Conservation (phyloP, 2,113 vertebrate species). For the Formicarius rufipectus region DNA sequence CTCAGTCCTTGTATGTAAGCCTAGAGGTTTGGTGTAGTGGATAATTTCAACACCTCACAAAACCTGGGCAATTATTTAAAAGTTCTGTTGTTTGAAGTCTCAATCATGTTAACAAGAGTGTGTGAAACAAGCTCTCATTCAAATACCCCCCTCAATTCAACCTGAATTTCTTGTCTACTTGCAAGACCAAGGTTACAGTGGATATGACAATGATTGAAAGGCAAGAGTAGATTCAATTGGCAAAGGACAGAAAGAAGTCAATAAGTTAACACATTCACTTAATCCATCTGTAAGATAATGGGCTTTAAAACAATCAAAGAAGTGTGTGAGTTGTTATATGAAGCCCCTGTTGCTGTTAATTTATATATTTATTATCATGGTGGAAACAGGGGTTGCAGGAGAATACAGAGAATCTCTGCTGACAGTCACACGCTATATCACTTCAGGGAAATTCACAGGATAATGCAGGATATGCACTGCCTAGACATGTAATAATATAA, state of each 20-base stretch:
- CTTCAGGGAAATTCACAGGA: neutral
- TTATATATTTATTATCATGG: neutral
- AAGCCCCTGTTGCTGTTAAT: neutral
- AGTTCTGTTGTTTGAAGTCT: neutral
- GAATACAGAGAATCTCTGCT: neutral
- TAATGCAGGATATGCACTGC: neutral
- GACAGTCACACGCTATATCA: fast-evolving
- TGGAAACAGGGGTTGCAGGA: neutral
- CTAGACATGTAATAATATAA: neutral
- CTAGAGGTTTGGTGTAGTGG: neutral
- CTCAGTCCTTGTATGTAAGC: neutral
- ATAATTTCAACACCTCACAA: neutral
- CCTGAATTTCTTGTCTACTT: neutral
- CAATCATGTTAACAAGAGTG: fast-evolving
- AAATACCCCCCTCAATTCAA: neutral
- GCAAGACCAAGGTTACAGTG: neutral
- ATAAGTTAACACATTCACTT: neutral
- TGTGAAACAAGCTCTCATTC: neutral
- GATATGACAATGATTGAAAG: neutral
- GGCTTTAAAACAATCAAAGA: neutral
- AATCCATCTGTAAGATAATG: neutral
- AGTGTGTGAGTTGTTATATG: neutral
- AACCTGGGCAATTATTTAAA: neutral
- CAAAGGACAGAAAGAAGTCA: neutral
- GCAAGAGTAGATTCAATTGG: neutral